These are phyloP conservation scores for Malurus splendens DNA, from an alignment of 2,797 vertebrate genomes.

Conservation along the genomic window DNA sequence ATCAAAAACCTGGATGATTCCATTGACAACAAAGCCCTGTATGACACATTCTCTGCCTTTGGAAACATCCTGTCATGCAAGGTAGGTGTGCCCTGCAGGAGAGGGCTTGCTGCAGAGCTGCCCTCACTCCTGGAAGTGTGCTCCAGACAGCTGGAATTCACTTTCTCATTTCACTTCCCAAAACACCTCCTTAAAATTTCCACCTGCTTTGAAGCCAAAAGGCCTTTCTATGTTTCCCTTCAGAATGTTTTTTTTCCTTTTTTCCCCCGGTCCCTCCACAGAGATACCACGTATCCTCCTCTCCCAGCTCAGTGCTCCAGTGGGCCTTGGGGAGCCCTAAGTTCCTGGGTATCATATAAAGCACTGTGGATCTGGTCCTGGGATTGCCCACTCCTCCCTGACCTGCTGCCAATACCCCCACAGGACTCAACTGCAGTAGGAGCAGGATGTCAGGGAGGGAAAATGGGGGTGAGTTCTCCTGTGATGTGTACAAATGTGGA, in stretches of 20 bases:
- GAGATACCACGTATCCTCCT: background rate
- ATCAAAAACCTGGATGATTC: slow-evolving; percentile 98
- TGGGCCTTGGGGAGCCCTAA: background rate
- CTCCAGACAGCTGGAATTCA: background rate
- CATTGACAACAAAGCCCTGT: slow-evolving; percentile 96
- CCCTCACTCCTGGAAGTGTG: fast-evolving
- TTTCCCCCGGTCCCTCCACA: background rate
- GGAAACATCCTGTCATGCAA: slow-evolving; percentile 98
- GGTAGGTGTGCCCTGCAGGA: slow-evolving; percentile 60
- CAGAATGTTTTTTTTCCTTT: background rate
- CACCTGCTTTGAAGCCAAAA: background rate
- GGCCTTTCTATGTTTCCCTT: background rate
- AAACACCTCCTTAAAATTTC: background rate
- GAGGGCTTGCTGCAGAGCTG: background rate
- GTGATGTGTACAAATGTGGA: fast-evolving
- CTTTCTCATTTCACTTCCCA: background rate
- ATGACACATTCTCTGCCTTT: slow-evolving; percentile 95
- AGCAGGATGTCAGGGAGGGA: background rate
- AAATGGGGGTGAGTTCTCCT: background rate
- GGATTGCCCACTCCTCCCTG: background rate
- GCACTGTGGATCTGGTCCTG: background rate
- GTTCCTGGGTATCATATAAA: background rate
- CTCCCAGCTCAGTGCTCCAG: background rate
- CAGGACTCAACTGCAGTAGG: fast-evolving
- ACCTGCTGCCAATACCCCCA: background rate